These are phyloP conservation scores for Lithophane leautieri DNA, from an alignment of 2,888 invertebrate genomes.

Conservation along the genomic window DNA sequence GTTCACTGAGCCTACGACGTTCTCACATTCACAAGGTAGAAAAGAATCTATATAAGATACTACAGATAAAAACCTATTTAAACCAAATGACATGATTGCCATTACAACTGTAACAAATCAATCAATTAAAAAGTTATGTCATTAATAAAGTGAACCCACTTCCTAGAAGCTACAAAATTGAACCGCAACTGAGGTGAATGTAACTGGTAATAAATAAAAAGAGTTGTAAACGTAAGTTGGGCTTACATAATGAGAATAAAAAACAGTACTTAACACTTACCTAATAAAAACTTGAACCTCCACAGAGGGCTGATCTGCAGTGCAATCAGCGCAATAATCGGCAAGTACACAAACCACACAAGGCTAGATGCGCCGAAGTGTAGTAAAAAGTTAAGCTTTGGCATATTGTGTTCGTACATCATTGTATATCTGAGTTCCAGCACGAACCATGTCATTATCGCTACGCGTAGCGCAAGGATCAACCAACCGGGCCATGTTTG, in stretches of 20 bases:
- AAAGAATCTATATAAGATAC: no score
- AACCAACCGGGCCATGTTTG: conserved; percentile 99
- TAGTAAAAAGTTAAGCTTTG: conserved; percentile 96
- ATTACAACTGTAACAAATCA: no score
- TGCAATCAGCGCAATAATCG: conserved; percentile 97
- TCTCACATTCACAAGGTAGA: no score
- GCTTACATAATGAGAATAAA: conserved; percentile 34
- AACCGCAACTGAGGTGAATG: conserved; percentile 37
- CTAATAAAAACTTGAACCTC: conserved; percentile 98
- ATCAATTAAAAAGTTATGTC: background rate
- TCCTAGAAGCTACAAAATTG: conserved; percentile 17
- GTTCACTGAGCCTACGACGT: no score
- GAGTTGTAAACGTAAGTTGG: conserved; percentile 1
- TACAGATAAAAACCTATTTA: no score
- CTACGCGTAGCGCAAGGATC: conserved; percentile 95
- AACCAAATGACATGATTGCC: no score
- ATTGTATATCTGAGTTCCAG: conserved; percentile 91
- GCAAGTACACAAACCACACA: conserved; percentile 99
- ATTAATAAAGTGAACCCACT: conserved; percentile 8
- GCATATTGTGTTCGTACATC: conserved; percentile 90
- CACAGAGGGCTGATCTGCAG: conserved; percentile 98
- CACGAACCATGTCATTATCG: conserved; percentile 97
- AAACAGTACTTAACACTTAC: conserved; percentile 89
- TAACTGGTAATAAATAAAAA: conserved; percentile 22
- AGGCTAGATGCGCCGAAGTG: conserved; percentile 99